These are phyloP conservation scores for Odocoileus hemionus DNA, from an alignment of 2,113 vertebrate genomes.

Conservation along the genomic window DNA sequence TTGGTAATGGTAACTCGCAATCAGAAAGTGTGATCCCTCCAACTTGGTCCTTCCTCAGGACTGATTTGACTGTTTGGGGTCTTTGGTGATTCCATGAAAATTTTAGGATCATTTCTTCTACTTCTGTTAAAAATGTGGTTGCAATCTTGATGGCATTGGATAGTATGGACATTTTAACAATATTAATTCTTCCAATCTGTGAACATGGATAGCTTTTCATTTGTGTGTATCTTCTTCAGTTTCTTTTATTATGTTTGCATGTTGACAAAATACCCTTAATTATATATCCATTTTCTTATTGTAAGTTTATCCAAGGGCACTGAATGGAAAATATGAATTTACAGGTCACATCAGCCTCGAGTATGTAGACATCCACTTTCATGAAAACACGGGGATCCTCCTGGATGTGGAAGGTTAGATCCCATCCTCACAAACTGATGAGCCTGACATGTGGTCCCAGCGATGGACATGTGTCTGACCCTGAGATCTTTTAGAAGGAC, in stretches of 20 bases:
- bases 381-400: not conserved
- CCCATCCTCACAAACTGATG: not conserved
- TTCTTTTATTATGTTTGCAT: not conserved
- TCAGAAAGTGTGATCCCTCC: not conserved
- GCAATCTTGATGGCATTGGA: not conserved
- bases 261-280: not conserved
- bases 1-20: no score
- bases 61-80: not conserved
- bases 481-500: not conserved
- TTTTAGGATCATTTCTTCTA: not conserved
- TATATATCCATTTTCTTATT: not conserved
- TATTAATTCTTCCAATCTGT: not conserved
- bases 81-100: not conserved
- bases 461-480: not conserved
- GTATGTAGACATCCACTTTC: not conserved
- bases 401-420: not conserved
- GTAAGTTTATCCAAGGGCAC: not conserved
- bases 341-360: not conserved
- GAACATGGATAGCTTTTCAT: not conserved
- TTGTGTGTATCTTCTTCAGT: not conserved
- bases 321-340: not conserved
- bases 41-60: not conserved
- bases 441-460: not conserved
- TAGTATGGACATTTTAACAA: not conserved
- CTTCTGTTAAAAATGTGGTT: not conserved